Base-by-base conservation (phyloP, 1,140 invertebrate species). In the Drosophila eugracilis region DNA sequence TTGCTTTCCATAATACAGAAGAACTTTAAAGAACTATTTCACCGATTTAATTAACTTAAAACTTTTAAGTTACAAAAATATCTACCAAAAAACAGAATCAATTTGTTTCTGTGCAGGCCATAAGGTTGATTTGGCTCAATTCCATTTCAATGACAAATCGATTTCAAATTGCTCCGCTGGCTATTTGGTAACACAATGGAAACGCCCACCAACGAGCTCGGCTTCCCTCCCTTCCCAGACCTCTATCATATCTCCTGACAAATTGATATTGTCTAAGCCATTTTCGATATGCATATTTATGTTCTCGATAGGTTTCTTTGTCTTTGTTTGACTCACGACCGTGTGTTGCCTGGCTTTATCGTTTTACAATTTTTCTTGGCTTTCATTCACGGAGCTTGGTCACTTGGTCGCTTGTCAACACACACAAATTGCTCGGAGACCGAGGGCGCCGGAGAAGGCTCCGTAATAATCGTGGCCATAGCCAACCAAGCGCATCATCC, bases 271-370 rank as follows among this genome's bases (percentile, higher is more conserved):
- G 73, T 58, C 34, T 45, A 54, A 66, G 72, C 58, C 57, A 60
- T 84, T 78, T 75, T 75, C 79, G 80, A 84, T 84, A 79, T 76
- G 80, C 77, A 78, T 78, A 78, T 78, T 78, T 78, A 78, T 78
- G 75, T 66, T 73, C 37, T 78, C 44, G 72, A 69, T 76, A 45
- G 65, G 44, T 50, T 66, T 55, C 70, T 67, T 75, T 72, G 48
- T 55, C 70, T 67, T 75, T 72, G 48, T 44, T 45, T 32, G 19
- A 48, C 62, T 71, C 63, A 69, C 63, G 73, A 75, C 76, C n/a
- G 22, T 57, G 45, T 58, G 59, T 53, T 34, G 30, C 32, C n/a
- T 19, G 30, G 60, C 60, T 74, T 85, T 84, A 84, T 84, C 80
- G 63, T 52, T 84, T 79, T 78, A 86, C 80, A 77, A 81, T 80